Conservation (phyloP, 2,113 vertebrate genomes). For the Isichthys henryi region DNA sequence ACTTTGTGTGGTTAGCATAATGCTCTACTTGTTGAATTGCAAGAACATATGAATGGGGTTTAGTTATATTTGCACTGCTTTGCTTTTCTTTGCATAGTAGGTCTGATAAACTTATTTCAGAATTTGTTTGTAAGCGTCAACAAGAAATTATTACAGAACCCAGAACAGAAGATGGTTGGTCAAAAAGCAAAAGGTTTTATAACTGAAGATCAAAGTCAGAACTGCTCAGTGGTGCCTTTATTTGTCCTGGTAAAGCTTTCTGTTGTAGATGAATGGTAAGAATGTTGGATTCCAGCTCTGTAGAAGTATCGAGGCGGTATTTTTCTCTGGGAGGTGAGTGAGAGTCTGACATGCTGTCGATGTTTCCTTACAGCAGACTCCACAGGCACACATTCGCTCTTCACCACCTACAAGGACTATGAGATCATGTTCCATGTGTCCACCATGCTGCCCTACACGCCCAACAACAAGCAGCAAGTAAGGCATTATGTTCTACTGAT, state of each 20-base stretch:
- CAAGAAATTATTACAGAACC: neutral
- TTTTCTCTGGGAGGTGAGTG: neutral
- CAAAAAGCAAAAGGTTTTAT: neutral
- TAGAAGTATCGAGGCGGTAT: neutral
- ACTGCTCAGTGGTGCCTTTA: neutral
- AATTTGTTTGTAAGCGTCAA: neutral
- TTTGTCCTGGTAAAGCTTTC: neutral
- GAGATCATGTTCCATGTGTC: slow-evolving; percentile 13
- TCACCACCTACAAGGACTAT: slow-evolving; percentile 10
- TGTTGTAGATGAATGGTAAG: neutral
- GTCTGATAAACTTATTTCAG: neutral
- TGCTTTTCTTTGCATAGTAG: neutral
- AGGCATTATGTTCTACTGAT: neutral
- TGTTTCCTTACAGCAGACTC: neutral
- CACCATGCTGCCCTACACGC: neutral
- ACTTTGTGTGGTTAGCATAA: neutral
- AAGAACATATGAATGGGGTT: neutral
- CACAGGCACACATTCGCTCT: slow-evolving; percentile 8
- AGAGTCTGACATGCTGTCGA: neutral
- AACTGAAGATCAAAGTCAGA: neutral
- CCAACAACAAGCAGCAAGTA: slow-evolving; percentile 11
- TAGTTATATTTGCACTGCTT: neutral
- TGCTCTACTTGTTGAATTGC: neutral
- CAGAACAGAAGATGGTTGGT: neutral
- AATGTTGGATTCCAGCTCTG: neutral